Percentiles rank a stretch among this genome's conserved stretches.
Conservation (phyloP, 2,797 vertebrate species). For the Anabas testudineus region DNA sequence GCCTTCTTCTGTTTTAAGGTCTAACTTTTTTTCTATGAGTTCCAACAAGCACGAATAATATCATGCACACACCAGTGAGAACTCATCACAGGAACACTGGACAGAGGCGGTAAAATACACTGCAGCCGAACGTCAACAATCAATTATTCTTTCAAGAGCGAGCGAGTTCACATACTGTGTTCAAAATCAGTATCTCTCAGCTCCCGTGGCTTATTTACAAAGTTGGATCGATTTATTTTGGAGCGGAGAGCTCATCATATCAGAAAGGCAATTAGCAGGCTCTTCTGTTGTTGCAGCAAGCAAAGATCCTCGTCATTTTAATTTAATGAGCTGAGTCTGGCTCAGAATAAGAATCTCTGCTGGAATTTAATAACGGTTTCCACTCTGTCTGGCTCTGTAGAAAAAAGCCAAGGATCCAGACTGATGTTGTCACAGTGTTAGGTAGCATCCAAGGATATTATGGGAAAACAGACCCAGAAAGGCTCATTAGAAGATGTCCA, state of each 20-base stretch:
- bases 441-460: conserved; percentile 73
- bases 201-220: conserved; percentile 70
- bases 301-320: conserved; percentile 74
- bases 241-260: conserved; percentile 68
- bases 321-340: conserved; percentile 73
- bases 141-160: conserved; percentile 27
- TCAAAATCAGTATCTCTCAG: conserved; percentile 46
- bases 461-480: conserved; percentile 72
- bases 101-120: conserved; percentile 10
- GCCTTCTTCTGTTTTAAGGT: conserved; percentile 7
- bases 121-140: conserved; percentile 42
- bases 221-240: conserved; percentile 77
- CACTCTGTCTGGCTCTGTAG: conserved; percentile 55
- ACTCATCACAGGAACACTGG: conserved; percentile 3
- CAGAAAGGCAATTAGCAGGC: conserved; percentile 76
- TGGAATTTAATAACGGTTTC: conserved; percentile 82
- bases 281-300: conserved; percentile 79
- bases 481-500: conserved; percentile 71
- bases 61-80: conserved; percentile 3
- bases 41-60: conserved; percentile 1
- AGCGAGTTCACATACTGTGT: conserved; percentile 32
- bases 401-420: conserved; percentile 47
- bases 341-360: conserved; percentile 68
- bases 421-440: conserved; percentile 83
- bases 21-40: neutral